Evolutionary conservation across 2,888 invertebrate species (phyloP), one percentile per base, ranked within the genome.

Genomic region (Odontothrips loti): DNA sequence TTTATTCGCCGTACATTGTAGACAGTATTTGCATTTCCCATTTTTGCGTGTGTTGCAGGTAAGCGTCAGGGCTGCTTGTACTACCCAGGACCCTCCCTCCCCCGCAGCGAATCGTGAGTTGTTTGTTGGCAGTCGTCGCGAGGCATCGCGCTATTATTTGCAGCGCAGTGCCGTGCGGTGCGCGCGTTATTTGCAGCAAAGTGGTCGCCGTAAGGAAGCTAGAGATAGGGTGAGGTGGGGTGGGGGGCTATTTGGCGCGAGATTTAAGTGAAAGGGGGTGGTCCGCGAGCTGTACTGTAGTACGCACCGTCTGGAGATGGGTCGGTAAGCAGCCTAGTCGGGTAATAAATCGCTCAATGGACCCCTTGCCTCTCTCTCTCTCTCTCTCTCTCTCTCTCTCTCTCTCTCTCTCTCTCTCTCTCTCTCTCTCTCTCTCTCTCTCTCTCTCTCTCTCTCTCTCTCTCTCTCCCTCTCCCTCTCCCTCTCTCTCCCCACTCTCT

Each of bases 351-450:
- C 68, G 68, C 68, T 27, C 68, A 27, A 75, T 27, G 23, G 68
- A 75, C 23, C 68, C 68, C n/a, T n/a, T 63, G 20, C n/a, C n/a
- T 63, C 63, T 12, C 63, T 8, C 63, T 63, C 63, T 63, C 63
- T 63, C 63, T n/a, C 63, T n/a, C 63, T 63, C 63, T 63, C 63
- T 63, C 63, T 63, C 63, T 23, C 63, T 63, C 63, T 63, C 63
- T 23, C 63, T 63, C 63, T 63, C 63, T 23, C 63, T 63, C 63
- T 63, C 63, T 20, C 63, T 63, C 63, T 20, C 63, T 63, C 63
- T 63, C 63, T 20, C 63, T 63, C 63, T 63, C 63, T 20, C 63
- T 63, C 63, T 20, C 63, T 63, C 63, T 63, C 63, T 20, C 63
- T 11, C 63, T 63, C 63, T 20, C 63, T 63, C 63, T 63, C 63